Conservation (phyloP, 2,797 vertebrate species). For the Phataginus tricuspis region DNA sequence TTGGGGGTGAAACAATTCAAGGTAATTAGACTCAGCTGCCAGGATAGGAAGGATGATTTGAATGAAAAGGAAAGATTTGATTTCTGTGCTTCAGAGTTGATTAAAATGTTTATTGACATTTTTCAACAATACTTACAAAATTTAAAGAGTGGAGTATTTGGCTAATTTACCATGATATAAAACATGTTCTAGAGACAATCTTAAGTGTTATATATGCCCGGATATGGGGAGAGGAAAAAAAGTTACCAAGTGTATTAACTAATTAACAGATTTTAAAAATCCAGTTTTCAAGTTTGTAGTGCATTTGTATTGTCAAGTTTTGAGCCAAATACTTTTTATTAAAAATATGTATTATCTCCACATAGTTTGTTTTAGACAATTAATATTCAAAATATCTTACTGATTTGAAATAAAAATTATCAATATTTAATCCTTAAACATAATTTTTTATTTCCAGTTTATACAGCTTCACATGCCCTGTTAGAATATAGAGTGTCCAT, state of each 20-base stretch:
- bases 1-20: background rate
- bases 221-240: background rate
- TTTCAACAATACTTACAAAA: slow-evolving; percentile 13
- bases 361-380: background rate
- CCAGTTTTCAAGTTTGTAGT: slow-evolving; percentile 11
- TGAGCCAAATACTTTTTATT: background rate
- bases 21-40: background rate
- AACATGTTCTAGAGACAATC: background rate
- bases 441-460: slow-evolving; percentile 4
- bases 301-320: background rate
- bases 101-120: background rate
- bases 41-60: background rate
- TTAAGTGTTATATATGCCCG: background rate
- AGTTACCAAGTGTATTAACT: background rate
- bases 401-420: slow-evolving; percentile 16
- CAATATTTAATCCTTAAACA: background rate
- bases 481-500: background rate
- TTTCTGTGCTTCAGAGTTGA: background rate
- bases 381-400: background rate
- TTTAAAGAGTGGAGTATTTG: background rate
- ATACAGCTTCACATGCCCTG: background rate
- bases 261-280: background rate
- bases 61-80: slow-evolving; percentile 15
- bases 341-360: background rate
- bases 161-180: background rate